Conservation (phyloP, 2,113 vertebrate genomes). For the Bambusicola thoracicus region DNA sequence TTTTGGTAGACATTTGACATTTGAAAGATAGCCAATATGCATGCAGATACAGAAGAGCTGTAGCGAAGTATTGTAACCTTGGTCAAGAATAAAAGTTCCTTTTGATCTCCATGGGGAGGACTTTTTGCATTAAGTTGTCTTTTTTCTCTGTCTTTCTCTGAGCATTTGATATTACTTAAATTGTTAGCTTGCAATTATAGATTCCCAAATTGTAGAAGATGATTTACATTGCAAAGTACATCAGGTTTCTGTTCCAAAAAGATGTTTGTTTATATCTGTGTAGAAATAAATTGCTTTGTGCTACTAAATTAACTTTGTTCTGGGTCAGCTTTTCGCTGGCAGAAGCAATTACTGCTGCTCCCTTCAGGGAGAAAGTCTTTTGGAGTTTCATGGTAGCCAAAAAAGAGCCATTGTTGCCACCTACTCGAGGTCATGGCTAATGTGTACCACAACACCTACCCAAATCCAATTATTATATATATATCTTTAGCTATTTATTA, state of each 20-base stretch:
- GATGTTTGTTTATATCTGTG: background rate
- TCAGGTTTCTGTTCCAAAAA: background rate
- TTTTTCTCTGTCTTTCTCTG: background rate
- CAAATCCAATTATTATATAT: background rate
- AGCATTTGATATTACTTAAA: background rate
- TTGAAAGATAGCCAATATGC: slow-evolving; percentile 45
- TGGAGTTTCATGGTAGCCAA: background rate
- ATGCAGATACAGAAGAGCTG: background rate
- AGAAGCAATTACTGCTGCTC: background rate
- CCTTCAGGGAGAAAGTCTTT: background rate
- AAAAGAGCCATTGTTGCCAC: background rate
- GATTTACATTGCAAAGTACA: background rate
- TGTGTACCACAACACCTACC: background rate
- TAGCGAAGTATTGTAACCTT: slow-evolving; percentile 12
- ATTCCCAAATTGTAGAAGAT: background rate
- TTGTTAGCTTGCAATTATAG: background rate
- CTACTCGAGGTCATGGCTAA: fast-evolving
- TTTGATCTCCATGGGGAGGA: slow-evolving; percentile 10
- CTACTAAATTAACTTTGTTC: background rate
- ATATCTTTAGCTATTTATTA: background rate
- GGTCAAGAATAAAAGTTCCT: background rate
- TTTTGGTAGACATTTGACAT: slow-evolving; percentile 23
- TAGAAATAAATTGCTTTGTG: slow-evolving; percentile 6
- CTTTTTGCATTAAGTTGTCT: background rate
- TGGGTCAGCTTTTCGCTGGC: background rate